phyloP scores from a whole-genome alignment of 1,140 invertebrate species.

The Nilaparvata lugens region DNA sequence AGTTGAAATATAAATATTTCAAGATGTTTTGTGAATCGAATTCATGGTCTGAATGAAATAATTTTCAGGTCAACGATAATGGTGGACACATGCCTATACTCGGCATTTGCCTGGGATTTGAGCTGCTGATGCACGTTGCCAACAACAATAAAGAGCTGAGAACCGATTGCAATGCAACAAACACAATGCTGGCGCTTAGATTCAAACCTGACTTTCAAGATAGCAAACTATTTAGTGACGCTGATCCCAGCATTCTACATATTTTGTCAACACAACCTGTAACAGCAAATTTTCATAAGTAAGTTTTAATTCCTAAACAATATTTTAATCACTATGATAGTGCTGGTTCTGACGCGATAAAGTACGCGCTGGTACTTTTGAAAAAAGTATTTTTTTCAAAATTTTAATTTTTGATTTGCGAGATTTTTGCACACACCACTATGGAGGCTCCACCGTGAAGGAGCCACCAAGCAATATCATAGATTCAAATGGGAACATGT shows the following conservation, averaged over 20 bases:
- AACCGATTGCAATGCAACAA: slow-evolving; percentile 7
- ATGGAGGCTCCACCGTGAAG: too few relatives aligned
- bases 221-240: slow-evolving; percentile 9
- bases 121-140: slow-evolving; percentile 45
- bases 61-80: slow-evolving; percentile 45
- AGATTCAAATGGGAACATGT: too few relatives aligned
- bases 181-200: slow-evolving; percentile 13
- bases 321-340: too few relatives aligned
- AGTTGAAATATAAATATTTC: too few relatives aligned
- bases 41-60: too few relatives aligned
- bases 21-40: too few relatives aligned
- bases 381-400: too few relatives aligned
- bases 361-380: too few relatives aligned
- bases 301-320: slow-evolving; percentile 3
- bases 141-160: slow-evolving; percentile 10
- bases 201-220: slow-evolving; percentile 12
- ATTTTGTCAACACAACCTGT: slow-evolving; percentile 10
- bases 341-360: too few relatives aligned
- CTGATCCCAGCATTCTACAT: slow-evolving; percentile 6
- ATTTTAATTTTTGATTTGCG: too few relatives aligned
- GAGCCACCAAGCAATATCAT: too few relatives aligned
- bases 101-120: slow-evolving; percentile 83
- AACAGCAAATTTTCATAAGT: slow-evolving; percentile 16
- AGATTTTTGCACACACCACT: too few relatives aligned
- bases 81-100: slow-evolving; percentile 74